A percentile compares a stretch with the other conserved stretches of the same genome.
phyloP scores from a whole-genome alignment of 1,140 invertebrate species.

The Lamellibrachia luymesi region DNA sequence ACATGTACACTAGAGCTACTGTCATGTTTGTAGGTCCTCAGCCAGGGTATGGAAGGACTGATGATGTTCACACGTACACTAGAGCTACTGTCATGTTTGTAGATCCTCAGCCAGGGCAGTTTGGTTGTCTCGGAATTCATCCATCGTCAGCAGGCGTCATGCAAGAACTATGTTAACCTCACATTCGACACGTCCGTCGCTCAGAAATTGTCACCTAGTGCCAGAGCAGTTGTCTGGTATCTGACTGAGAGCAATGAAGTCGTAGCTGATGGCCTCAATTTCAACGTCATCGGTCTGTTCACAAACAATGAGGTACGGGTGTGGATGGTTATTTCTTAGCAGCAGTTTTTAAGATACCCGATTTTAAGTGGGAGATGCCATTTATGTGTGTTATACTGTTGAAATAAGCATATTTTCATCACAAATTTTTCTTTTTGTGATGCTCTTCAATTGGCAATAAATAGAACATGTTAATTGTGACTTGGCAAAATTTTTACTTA shows the following conservation, averaged over 20 bases:
- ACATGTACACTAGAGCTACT: not conserved
- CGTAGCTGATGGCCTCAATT: conserved; percentile 77
- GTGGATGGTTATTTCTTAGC: not conserved
- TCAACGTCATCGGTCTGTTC: conserved; percentile 74
- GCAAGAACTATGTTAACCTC: not conserved
- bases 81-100: too few species aligned
- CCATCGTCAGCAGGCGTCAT: not conserved
- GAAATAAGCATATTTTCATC: too few species aligned
- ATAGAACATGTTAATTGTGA: too few species aligned
- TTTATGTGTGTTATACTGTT: conserved; percentile 29
- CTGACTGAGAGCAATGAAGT: conserved; percentile 71
- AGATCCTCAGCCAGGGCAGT: not conserved
- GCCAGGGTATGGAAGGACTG: too few species aligned
- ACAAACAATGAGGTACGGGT: conserved; percentile 58
- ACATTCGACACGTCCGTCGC: conserved; percentile 17
- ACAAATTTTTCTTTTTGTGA: too few species aligned
- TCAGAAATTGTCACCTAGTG: conserved; percentile 79
- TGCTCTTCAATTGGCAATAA: too few species aligned
- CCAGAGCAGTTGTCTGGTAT: conserved; percentile 77
- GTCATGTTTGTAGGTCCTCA: not conserved
- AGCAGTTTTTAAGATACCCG: conserved; percentile 50
- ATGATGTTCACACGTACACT: too few species aligned
- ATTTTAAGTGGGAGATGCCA: not conserved
- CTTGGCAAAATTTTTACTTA: too few species aligned
- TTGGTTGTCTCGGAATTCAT: not conserved